phyloP scores from a whole-genome alignment of 2,888 invertebrate genomes.

The Cyclophora punctaria region DNA sequence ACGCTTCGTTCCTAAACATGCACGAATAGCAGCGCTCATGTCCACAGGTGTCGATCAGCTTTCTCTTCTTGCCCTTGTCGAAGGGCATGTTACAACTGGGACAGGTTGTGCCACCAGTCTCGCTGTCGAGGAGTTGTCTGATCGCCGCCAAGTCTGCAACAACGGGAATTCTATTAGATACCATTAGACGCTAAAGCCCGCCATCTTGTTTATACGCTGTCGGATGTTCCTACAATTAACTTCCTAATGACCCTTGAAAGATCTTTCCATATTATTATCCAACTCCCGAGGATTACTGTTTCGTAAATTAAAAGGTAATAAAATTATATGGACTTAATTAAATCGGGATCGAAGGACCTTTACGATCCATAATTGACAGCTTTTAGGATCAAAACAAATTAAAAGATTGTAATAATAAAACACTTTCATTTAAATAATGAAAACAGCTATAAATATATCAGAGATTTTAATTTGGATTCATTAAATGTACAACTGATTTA shows the following conservation, averaged over 20 bases:
- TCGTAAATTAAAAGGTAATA: too few relatives aligned
- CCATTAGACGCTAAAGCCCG: not conserved
- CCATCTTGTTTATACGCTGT: not conserved
- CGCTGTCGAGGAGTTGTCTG: conserved; percentile 84
- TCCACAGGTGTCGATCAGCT: conserved; percentile 95
- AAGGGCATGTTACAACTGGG: conserved; percentile 95
- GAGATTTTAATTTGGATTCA: not conserved
- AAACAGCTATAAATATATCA: not conserved
- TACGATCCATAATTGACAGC: not conserved
- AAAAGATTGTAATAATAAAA: too few relatives aligned
- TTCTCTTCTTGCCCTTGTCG: conserved; percentile 96
- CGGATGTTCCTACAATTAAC: too few relatives aligned
- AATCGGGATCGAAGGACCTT: too few relatives aligned
- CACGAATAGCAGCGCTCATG: conserved; percentile 97
- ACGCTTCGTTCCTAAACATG: conserved; percentile 93
- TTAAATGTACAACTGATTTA: conserved; percentile 21
- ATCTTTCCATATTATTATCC: too few relatives aligned
- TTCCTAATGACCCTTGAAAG: too few relatives aligned
- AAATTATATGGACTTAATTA: too few relatives aligned
- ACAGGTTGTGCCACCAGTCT: conserved; percentile 81
- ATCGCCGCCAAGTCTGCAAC: conserved; percentile 89
- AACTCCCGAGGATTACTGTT: too few relatives aligned
- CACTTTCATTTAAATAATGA: too few relatives aligned
- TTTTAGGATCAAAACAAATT: not conserved
- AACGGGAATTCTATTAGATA: conserved; percentile 13